These are phyloP conservation scores for Drosophila sulfurigaster DNA, from an alignment of 1,140 invertebrate genomes.

Conservation along the genomic window DNA sequence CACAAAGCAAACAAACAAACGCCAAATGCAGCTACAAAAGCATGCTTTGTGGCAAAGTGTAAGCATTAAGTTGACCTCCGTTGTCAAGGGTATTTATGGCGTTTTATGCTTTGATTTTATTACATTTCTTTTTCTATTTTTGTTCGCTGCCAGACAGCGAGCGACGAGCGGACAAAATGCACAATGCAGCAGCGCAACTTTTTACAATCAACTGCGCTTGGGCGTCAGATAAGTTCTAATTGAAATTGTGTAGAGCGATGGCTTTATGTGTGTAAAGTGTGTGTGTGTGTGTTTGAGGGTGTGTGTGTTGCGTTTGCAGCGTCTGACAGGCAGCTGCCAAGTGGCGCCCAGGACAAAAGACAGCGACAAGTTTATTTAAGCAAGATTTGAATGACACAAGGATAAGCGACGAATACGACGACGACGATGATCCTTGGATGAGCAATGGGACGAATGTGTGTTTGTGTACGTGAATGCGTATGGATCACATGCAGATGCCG, in stretches of 20 bases:
- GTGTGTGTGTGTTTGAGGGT: conserved; percentile 14
- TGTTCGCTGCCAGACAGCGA: no score
- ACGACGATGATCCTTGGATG: conserved; percentile 8
- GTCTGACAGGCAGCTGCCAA: conserved; percentile 47
- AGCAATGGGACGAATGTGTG: neutral
- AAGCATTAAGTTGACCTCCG: no score
- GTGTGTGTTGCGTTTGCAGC: conserved; percentile 8
- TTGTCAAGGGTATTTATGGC: no score
- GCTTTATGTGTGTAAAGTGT: neutral
- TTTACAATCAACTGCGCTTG: conserved; percentile 17
- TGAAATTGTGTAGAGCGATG: conserved; percentile 22
- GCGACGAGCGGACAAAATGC: neutral
- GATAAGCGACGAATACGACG: conserved; percentile 20
- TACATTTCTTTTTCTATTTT: no score
- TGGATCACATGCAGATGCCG: conserved; percentile 6
- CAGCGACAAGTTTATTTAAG: conserved; percentile 37
- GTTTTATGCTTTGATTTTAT: no score
- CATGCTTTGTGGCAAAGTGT: no score
- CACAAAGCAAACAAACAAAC: no score
- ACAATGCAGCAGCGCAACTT: conserved; percentile 17
- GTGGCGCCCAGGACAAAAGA: conserved; percentile 12
- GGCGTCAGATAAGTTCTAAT: conserved; percentile 45
- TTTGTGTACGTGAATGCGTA: neutral
- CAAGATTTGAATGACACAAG: conserved; percentile 26
- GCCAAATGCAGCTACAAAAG: no score